Conservation (phyloP, 2,113 vertebrate species). For the Hippocampus zosterae region DNA sequence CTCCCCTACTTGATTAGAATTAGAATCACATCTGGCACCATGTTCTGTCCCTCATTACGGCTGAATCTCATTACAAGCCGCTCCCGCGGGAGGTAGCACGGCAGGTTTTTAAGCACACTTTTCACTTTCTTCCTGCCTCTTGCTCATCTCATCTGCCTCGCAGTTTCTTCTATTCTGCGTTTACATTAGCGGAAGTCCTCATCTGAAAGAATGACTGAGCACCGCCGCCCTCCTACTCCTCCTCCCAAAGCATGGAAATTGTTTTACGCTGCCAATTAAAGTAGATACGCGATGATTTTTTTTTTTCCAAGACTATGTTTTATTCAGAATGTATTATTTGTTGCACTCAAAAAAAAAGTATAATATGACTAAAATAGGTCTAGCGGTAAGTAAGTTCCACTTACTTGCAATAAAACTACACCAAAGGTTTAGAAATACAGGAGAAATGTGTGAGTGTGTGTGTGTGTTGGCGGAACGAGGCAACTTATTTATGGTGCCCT, state of each 20-base stretch:
- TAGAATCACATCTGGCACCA: constrained; percentile 73
- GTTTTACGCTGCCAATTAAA: constrained; percentile 75
- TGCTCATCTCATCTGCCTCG: constrained; percentile 58
- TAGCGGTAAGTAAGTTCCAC: constrained; percentile 52
- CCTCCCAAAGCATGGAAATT: constrained; percentile 58
- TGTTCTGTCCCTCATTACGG: constrained; percentile 77
- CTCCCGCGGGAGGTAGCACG: constrained; percentile 55
- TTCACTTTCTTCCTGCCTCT: constrained; percentile 63
- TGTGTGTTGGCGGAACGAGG: constrained; percentile 36
- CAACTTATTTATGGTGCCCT: constrained; percentile 60
- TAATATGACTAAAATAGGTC: constrained; percentile 59
- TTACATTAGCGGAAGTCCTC: constrained; percentile 70
- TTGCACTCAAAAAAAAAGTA: constrained; percentile 45
- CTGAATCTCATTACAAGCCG: constrained; percentile 70
- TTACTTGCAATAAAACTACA: constrained; percentile 64
- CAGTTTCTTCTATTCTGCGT: constrained; percentile 61
- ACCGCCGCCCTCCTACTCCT: constrained; percentile 35
- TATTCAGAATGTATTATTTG: constrained; percentile 70
- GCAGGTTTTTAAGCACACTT: constrained; percentile 67
- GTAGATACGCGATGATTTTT: constrained; percentile 63
- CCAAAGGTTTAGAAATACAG: constrained; percentile 57
- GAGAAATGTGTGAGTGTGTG: constrained; percentile 23
- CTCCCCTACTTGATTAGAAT: constrained; percentile 73
- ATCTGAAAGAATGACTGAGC: constrained; percentile 70
- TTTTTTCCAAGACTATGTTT: constrained; percentile 50